Evolutionary conservation across 2,113 vertebrate species (phyloP).

Genomic region (Rhinolophus ferrumequinum): DNA sequence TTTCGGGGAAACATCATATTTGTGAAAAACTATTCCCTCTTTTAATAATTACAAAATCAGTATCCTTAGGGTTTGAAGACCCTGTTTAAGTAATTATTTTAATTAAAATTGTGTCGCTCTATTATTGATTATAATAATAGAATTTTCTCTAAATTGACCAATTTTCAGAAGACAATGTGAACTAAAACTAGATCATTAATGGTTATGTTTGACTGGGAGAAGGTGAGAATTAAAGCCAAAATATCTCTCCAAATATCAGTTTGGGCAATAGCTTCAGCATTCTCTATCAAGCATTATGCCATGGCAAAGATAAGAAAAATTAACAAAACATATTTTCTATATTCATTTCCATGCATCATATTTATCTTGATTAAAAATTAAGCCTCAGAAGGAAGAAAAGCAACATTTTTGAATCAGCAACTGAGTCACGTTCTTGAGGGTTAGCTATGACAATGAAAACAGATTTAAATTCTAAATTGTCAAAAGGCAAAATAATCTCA

Average conservation of each 20-base stretch:
- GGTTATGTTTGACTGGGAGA: neutral
- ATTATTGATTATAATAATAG: constrained; percentile 28
- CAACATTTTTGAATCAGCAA: neutral
- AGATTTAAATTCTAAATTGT: neutral
- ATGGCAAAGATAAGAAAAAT: constrained; percentile 29
- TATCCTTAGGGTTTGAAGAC: neutral
- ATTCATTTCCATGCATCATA: neutral
- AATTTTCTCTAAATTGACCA: constrained; percentile 21
- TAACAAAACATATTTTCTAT: neutral
- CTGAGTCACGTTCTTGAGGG: neutral
- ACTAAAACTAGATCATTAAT: constrained; percentile 2
- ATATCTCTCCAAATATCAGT: neutral
- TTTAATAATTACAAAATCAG: neutral
- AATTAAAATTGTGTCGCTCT: constrained; percentile 39
- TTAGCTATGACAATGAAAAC: neutral
- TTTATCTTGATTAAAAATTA: constrained; percentile 10
- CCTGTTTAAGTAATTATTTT: constrained; percentile 54
- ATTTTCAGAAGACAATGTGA: constrained; percentile 2
- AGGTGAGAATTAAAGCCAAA: neutral
- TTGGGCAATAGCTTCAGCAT: neutral
- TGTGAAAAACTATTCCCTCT: neutral
- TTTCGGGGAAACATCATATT: neutral
- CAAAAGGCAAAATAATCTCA: neutral
- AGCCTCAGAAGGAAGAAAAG: constrained; percentile 39
- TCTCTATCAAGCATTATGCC: neutral